Percentiles rank a stretch among this genome's conserved stretches.
phyloP scores from a whole-genome alignment of 2,888 invertebrate species.

The Coelopa pilipes region DNA sequence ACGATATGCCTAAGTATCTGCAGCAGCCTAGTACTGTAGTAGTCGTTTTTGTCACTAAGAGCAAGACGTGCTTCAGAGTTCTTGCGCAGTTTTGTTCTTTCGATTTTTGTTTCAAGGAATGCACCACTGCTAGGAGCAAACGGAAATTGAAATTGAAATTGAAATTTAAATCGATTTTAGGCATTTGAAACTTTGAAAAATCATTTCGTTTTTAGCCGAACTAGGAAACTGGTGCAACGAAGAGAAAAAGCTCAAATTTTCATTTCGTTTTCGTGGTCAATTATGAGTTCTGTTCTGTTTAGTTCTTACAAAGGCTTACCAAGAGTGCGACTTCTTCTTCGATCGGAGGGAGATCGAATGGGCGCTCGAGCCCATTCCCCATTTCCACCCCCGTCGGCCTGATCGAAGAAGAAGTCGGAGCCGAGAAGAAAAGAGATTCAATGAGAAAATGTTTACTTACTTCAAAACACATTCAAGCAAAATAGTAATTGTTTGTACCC shows the following conservation, averaged over 20 bases:
- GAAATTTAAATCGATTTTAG: conserved; percentile 28
- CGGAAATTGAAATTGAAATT: no score
- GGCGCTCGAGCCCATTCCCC: not conserved
- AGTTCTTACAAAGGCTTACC: conserved; percentile 37
- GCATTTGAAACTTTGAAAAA: not conserved
- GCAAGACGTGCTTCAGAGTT: not conserved
- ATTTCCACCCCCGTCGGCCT: not conserved
- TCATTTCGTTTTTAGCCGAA: conserved; percentile 26
- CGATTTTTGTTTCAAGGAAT: conserved; percentile 45
- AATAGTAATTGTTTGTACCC: conserved; percentile 40
- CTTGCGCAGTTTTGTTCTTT: conserved; percentile 11
- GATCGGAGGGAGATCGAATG: no score
- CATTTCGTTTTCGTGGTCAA: conserved; percentile 35
- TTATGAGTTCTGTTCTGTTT: conserved; percentile 33
- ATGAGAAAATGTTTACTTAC: conserved; percentile 42
- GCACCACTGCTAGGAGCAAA: conserved; percentile 44
- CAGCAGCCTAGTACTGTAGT: no score
- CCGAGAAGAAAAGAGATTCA: no score
- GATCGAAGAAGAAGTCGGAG: no score
- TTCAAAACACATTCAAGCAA: conserved; percentile 56
- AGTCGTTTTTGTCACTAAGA: no score
- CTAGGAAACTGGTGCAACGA: conserved; percentile 60
- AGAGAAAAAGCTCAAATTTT: conserved; percentile 67
- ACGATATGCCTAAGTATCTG: conserved; percentile 22
- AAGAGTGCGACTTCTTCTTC: conserved; percentile 24